Evolutionary conservation across 1,140 invertebrate genomes (phyloP).

Genomic region (Diorhabda sublineata): DNA sequence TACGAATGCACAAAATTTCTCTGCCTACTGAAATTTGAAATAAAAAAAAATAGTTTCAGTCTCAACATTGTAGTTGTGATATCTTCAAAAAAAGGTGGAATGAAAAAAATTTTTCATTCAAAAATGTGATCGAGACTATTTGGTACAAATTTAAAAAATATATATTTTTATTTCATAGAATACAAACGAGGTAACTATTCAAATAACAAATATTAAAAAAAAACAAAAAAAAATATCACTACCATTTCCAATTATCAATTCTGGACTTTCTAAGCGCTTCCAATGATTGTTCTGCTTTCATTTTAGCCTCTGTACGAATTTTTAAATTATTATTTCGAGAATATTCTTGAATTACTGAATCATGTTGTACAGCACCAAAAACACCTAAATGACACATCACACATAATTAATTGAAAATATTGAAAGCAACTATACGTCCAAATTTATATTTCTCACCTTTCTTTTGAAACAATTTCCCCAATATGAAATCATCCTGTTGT

Average conservation of each 20-base stretch:
- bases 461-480: constrained; percentile 57
- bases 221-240: neutral
- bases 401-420: neutral
- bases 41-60: too few species aligned
- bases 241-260: constrained; percentile 47
- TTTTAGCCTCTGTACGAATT: constrained; percentile 49
- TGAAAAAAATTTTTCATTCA: too few species aligned
- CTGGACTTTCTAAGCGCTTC: constrained; percentile 53
- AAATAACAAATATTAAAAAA: neutral
- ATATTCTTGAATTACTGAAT: constrained; percentile 53
- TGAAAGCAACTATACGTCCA: too few species aligned
- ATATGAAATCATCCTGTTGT: constrained; percentile 54
- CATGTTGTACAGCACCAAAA: constrained; percentile 56
- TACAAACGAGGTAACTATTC: too few species aligned
- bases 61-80: too few species aligned
- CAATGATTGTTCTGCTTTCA: constrained; percentile 51
- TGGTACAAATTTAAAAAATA: too few species aligned
- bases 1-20: too few species aligned
- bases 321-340: constrained; percentile 48
- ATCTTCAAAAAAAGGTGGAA: too few species aligned
- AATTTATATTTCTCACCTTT: constrained; percentile 30
- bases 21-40: too few species aligned
- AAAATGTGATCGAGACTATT: too few species aligned
- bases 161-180: too few species aligned
- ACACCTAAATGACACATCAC: constrained; percentile 42